Evolutionary conservation across 2,113 vertebrate genomes (phyloP).

Genomic region (Heterotilapia buettikoferi): DNA sequence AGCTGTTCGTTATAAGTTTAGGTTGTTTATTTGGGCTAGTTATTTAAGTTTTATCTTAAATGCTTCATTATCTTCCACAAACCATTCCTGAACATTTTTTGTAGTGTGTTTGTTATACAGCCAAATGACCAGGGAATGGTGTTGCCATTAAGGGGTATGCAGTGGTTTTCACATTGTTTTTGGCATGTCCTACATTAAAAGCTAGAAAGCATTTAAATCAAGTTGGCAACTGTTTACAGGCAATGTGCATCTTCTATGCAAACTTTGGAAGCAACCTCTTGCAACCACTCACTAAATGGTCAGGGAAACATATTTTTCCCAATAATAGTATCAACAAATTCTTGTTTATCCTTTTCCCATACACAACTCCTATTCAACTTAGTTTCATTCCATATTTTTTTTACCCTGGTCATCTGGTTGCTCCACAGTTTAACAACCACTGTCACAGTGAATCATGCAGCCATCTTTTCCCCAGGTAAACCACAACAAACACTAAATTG

Average conservation of each 20-base stretch:
- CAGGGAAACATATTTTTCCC: not conserved
- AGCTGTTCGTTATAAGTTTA: not conserved
- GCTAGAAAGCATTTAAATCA: not conserved
- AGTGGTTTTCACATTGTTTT: not conserved
- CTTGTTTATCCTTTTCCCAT: not conserved
- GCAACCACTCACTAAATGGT: not conserved
- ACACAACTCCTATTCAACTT: not conserved
- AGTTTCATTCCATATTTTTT: not conserved
- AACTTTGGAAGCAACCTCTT: not conserved
- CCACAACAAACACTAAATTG: not conserved
- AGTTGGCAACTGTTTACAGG: not conserved
- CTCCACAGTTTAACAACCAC: not conserved
- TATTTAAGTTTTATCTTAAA: not conserved
- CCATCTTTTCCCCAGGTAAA: not conserved
- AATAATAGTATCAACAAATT: not conserved
- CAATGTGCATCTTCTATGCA: not conserved
- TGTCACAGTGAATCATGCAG: not conserved
- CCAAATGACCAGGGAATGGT: not conserved
- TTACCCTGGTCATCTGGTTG: not conserved
- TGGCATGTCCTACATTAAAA: not conserved
- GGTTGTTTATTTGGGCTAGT: not conserved
- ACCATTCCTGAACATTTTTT: not conserved
- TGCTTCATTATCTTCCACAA: not conserved
- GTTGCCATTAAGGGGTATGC: not conserved
- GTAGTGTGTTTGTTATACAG: not conserved